Percentiles rank a stretch among this genome's conserved stretches.
Conservation (phyloP, 92 coral and sea anemone genomes). For the Paramuricea clavata region DNA sequence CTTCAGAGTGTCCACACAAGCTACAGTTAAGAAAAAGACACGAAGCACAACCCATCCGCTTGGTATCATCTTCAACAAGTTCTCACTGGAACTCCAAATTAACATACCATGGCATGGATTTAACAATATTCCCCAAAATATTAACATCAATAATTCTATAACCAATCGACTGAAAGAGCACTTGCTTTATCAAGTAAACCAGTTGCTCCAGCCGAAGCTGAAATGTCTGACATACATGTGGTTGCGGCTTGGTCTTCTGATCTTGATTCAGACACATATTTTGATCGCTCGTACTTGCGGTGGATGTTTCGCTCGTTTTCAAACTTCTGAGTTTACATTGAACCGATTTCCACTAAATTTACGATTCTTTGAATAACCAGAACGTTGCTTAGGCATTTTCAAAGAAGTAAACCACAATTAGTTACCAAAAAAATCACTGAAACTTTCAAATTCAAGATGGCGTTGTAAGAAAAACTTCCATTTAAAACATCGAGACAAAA, state of each 20-base stretch:
- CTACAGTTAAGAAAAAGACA: no score
- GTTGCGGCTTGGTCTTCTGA: not conserved
- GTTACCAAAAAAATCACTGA: not conserved
- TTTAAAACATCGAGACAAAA: no score
- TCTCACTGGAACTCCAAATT: conserved; percentile 48
- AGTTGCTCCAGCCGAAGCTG: conserved; percentile 58
- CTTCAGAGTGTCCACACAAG: no score
- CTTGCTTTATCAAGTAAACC: conserved; percentile 5
- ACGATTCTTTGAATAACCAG: conserved; percentile 36
- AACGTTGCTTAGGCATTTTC: conserved; percentile 4
- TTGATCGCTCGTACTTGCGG: conserved; percentile 9
- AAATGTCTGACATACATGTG: conserved; percentile 7
- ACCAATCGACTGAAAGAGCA: conserved; percentile 19
- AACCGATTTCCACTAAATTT: conserved; percentile 39
- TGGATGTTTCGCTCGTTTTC: not conserved
- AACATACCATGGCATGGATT: conserved; percentile 41
- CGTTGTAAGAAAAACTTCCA: not conserved
- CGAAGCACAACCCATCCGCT: no score
- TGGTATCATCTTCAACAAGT: conserved; percentile 47
- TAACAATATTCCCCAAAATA: conserved; percentile 49
- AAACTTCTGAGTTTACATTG: conserved; percentile 23
- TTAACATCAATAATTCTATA: conserved; percentile 58
- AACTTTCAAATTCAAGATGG: not conserved
- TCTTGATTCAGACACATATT: no score
- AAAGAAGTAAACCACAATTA: not conserved